These are phyloP conservation scores for Embiotoca jacksoni DNA, from an alignment of 2,113 vertebrate genomes.

Conservation along the genomic window DNA sequence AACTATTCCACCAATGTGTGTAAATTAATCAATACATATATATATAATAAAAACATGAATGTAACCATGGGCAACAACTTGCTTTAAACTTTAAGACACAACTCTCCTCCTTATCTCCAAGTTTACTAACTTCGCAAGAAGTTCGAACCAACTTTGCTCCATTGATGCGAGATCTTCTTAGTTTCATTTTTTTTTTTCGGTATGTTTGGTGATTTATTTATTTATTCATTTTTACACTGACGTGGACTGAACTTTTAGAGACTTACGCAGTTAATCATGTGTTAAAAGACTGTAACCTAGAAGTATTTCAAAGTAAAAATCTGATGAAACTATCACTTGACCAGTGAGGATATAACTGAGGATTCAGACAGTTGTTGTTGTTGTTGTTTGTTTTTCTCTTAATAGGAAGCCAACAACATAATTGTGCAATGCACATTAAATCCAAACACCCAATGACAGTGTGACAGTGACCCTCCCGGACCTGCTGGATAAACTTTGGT, in stretches of 20 bases:
- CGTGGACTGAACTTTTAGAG: neutral
- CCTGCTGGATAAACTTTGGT: conserved; percentile 8
- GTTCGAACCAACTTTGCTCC: neutral
- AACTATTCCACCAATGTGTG: neutral
- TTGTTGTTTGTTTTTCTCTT: neutral
- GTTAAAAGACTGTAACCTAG: neutral
- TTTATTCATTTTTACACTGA: too few species aligned
- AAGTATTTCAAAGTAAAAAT: neutral
- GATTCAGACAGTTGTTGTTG: neutral
- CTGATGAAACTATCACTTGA: rapidly evolving
- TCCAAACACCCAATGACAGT: neutral
- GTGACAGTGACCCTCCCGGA: neutral
- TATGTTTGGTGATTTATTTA: neutral
- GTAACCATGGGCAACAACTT: neutral
- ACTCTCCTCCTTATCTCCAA: too few species aligned
- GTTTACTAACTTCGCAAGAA: neutral
- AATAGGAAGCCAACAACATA: neutral
- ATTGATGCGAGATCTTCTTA: neutral
- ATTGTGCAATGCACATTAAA: neutral
- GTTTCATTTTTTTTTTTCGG: neutral
- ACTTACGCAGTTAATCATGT: neutral
- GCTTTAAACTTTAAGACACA: neutral
- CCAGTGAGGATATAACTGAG: neutral
- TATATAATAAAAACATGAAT: too few species aligned
- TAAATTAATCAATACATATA: too few species aligned